These are phyloP conservation scores for Steatocranus sp. DNA, from an alignment of 2,797 vertebrate species.

Conservation along the genomic window DNA sequence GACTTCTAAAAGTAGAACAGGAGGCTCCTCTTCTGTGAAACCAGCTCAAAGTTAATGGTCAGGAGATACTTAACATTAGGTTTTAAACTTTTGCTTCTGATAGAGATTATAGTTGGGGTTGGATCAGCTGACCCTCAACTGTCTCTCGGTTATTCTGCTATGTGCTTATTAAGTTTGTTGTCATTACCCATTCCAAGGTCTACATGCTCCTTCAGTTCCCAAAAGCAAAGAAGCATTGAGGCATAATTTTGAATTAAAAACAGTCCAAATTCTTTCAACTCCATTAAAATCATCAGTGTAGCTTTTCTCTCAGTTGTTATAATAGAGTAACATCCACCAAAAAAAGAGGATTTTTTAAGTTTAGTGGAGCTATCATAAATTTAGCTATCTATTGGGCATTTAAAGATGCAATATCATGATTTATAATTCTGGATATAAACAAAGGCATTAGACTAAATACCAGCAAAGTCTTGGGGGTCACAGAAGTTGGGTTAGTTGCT, in stretches of 20 bases:
- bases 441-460: no score
- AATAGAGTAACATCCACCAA: neutral
- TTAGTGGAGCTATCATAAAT: neutral
- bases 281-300: neutral
- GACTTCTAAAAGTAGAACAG: neutral
- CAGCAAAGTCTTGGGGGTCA: no score
- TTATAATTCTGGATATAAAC: neutral
- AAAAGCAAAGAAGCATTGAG: neutral
- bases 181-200: neutral
- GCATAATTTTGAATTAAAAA: neutral
- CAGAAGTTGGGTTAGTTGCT: no score
- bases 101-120: neutral
- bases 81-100: neutral
- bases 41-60: neutral
- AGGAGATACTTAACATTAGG: neutral
- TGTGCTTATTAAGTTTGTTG: neutral
- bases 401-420: neutral
- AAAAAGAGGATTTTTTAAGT: neutral
- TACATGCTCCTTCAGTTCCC: neutral
- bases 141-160: rapidly evolving
- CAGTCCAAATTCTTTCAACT: neutral
- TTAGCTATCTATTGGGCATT: neutral
- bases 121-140: neutral
- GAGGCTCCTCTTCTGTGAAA: neutral
- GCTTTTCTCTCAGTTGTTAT: neutral